Evolutionary conservation across 2,888 invertebrate species (phyloP), one percentile per base, ranked within the genome.

Genomic region (Eupithecia tripunctaria): DNA sequence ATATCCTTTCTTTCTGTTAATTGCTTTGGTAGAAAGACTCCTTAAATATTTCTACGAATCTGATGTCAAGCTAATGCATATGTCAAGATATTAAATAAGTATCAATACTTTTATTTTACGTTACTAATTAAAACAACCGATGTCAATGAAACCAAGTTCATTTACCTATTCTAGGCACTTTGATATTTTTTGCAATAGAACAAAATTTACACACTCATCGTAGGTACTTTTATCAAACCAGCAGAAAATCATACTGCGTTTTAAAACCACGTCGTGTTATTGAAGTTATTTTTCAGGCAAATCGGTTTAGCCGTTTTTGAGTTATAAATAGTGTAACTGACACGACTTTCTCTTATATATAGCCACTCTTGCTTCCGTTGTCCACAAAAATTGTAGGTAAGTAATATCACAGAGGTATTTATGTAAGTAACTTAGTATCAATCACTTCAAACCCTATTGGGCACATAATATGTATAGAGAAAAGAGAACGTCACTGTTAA

Each of bases 41-140:
- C 64, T 38, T 68, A 41, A 69, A 18, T 29, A 27, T 29, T 43
- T 41, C 4, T 18, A 14, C 47, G n/a, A 51, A 47, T 62, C 12
- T 51, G 25, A 43, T 72, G 69, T 60, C 67, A 70, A 41, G 65
- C 12, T 73, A 70, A 62, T 69, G 29, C 43, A 67, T 62, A 43
- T 67, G 41, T 71, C 60, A 67, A 71, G 27, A 29, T 29, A 32
- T n/a, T 0, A 7, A 51, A 21, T n/a, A 51, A 10, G n/a, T 21
- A 21, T 21, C 2, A 47, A 47, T 47, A 8, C 47, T 51, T 51
- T 59, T 59, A 27, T 27, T 25, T 27, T 27, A 59, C 56, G 14
- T 3, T 27, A 15, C 15, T 25, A 12, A 59, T 59, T 21, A 27
- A 59, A 27, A 27, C 27, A 6, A 59, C 1, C n/a, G 18, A 47